Conservation (phyloP, 2,113 vertebrate species). For the Cichladusa arquata region DNA sequence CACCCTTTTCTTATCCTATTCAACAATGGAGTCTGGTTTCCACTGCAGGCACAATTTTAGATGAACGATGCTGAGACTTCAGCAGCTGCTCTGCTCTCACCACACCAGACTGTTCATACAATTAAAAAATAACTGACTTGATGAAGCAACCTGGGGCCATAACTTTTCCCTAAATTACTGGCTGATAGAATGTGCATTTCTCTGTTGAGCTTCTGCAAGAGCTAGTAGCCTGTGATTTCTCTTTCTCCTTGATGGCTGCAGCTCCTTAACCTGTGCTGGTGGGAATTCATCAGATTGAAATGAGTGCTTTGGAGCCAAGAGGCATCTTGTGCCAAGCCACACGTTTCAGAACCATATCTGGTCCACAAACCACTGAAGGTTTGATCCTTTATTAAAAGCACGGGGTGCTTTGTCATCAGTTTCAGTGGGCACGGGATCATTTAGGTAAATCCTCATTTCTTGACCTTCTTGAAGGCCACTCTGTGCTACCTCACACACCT, state of each 20-base stretch:
- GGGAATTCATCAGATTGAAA: not conserved
- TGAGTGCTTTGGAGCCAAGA: not conserved
- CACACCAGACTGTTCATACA: not conserved
- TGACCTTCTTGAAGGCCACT: conserved; percentile 33
- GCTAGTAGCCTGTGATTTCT: not conserved
- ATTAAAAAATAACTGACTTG: not conserved
- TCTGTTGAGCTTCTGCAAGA: not conserved
- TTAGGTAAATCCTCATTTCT: not conserved
- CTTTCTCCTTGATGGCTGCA: not conserved
- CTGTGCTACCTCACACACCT: not conserved
- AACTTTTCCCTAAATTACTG: not conserved
- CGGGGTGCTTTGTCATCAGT: conserved; percentile 33
- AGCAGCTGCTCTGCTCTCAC: not conserved
- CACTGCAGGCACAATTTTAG: not conserved
- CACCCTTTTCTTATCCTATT: not conserved
- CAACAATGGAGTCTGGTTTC: not conserved
- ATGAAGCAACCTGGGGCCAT: not conserved
- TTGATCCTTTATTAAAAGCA: conserved; percentile 52
- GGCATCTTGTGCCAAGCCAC: not conserved
- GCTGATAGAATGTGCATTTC: not conserved
- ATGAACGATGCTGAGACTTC: not conserved
- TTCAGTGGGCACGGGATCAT: not conserved
- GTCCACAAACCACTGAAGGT: not conserved
- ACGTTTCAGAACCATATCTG: not conserved
- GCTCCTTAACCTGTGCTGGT: not conserved